Evolutionary conservation across 2,888 invertebrate species (phyloP), one percentile per base, ranked within the genome.

Genomic region (Cryptocephalus primarius): DNA sequence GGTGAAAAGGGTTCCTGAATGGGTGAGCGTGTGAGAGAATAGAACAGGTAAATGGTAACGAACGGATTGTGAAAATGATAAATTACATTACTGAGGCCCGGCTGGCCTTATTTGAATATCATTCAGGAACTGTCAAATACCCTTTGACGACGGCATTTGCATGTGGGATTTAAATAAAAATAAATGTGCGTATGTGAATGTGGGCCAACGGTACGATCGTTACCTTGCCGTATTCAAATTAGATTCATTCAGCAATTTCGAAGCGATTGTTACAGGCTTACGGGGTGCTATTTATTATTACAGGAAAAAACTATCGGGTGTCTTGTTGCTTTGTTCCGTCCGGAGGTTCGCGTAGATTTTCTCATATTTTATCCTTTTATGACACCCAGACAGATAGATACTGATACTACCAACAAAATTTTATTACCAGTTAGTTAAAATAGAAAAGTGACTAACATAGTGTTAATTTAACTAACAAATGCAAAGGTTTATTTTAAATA

Each of bases 121-220:
- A 67, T 68, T 68, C 66, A 65, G 58, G 60, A 67, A 66, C 65
- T 68, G 66, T 67, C 68, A 67, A 65, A 64, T 64, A 62, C 62
- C 65, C 65, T 64, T 62, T 57, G 57, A 13, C 49, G 34, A 58
- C 56, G 57, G 59, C 63, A 67, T 67, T 67, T 66, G 66, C 67
- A 66, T 68, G 65, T 55, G 57, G 61, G 54, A 53, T 51, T 51
- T 43, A 48, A 52, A 55, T 49, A 50, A 46, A 51, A 47, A 47
- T 41, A 46, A 48, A 33, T 50, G 40, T 42, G 22, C 41, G 42
- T 34, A 34, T 36, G 13, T 12, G 13, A 32, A 11, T 11, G 11
- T n/a, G 10, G 42, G 14, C 14, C 32, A 8, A 12, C 33, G 14
- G 14, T 32, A 12, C 43, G 34, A 50, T 49, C 52, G 54, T 52